These are phyloP conservation scores for Dolichomitus sp. DNA, from an alignment of 2,888 invertebrate genomes.

Conservation along the genomic window DNA sequence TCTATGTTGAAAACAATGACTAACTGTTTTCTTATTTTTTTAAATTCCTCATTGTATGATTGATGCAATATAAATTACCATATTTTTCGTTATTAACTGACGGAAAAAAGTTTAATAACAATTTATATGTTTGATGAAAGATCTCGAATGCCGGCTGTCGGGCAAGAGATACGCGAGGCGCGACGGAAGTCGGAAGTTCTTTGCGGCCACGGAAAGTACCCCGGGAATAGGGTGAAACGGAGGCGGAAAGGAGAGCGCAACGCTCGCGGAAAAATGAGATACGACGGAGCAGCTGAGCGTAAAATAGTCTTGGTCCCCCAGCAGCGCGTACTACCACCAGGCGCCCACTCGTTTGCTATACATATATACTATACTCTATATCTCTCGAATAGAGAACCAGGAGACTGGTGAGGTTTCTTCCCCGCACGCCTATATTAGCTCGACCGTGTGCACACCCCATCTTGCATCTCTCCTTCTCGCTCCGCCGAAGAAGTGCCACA, in stretches of 20 bases:
- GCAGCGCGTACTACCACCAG: constrained; percentile 65
- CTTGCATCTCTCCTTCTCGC: constrained; percentile 52
- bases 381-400: constrained; percentile 8
- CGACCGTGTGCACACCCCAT: constrained; percentile 57
- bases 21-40: not conserved
- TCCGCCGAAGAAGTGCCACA: constrained; percentile 32
- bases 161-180: constrained; percentile 48
- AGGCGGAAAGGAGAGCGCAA: constrained; percentile 70
- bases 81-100: constrained; percentile 1
- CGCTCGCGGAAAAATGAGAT: constrained; percentile 82
- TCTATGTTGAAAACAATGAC: not conserved
- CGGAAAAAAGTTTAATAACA: constrained; percentile 49
- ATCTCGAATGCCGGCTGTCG: constrained; percentile 49
- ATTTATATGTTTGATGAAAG: constrained; percentile 59
- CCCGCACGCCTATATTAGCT: constrained; percentile 67
- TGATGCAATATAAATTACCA: not conserved
- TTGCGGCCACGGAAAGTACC: constrained; percentile 69
- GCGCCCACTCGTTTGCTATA: constrained; percentile 49
- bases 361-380: constrained; percentile 28
- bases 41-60: not conserved
- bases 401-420: constrained; percentile 41
- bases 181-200: constrained; percentile 59
- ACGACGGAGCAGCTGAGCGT: constrained; percentile 83
- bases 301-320: constrained; percentile 80
- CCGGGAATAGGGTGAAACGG: constrained; percentile 59